phyloP scores from a whole-genome alignment of 2,113 vertebrate species.

The Astur gentilis region DNA sequence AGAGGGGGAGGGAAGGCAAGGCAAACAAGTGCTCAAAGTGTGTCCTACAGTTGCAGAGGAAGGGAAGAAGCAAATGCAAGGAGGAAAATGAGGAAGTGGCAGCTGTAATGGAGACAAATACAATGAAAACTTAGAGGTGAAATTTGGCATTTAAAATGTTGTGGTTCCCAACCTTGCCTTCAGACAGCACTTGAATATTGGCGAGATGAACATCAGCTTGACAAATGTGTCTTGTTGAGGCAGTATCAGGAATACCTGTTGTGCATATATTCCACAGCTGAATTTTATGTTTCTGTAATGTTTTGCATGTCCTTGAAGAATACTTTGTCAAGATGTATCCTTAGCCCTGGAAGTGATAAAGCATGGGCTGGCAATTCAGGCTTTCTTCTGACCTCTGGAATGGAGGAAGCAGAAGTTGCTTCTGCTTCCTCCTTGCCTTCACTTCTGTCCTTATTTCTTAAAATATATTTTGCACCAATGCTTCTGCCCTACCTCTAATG shows the following conservation, averaged over 20 bases:
- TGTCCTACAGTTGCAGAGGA: not conserved
- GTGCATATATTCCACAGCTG: not conserved
- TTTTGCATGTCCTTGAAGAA: not conserved
- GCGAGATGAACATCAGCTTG: not conserved
- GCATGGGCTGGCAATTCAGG: not conserved
- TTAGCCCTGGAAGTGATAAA: not conserved
- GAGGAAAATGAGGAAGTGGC: not conserved
- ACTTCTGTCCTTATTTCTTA: not conserved
- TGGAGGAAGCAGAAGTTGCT: not conserved
- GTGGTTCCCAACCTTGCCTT: not conserved
- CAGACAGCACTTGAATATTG: not conserved
- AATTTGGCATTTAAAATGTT: not conserved
- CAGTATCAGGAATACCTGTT: not conserved
- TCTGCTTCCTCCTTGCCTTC: slow-evolving; percentile 11
- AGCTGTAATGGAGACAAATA: not conserved
- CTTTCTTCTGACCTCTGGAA: not conserved
- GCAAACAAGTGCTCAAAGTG: not conserved
- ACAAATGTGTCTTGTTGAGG: not conserved
- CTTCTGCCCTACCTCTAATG: not conserved
- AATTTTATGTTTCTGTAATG: not conserved
- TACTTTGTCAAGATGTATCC: not conserved
- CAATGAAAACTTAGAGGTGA: not conserved
- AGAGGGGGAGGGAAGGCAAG: not conserved
- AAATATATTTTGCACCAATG: not conserved
- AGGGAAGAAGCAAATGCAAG: not conserved